Conservation (phyloP, 2,888 invertebrate genomes). For the Hirtodrosophila alboralis region DNA sequence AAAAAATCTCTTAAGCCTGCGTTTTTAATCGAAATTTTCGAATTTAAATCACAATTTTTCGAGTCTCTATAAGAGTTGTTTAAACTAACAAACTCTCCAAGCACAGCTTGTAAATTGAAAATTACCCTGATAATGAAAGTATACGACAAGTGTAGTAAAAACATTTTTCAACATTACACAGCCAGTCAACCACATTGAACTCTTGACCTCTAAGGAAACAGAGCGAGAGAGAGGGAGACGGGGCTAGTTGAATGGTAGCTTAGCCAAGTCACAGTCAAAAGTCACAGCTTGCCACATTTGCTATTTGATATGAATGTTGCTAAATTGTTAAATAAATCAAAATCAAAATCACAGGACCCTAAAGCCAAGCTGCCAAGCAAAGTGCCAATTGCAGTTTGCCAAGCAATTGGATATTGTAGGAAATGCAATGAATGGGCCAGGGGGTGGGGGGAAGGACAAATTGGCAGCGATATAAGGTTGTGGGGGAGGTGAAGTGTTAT, state of each 20-base stretch:
- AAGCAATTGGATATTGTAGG: constrained; percentile 33
- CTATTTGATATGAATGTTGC: constrained; percentile 44
- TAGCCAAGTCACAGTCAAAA: constrained; percentile 39
- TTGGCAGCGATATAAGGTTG: neutral
- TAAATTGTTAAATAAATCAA: constrained; percentile 76
- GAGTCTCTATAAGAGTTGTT: too few relatives aligned
- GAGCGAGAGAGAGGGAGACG: neutral
- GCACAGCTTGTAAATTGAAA: neutral
- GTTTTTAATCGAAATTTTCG: too few relatives aligned
- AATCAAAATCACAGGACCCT: constrained; percentile 56
- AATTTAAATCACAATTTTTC: too few relatives aligned
- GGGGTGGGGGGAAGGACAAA: neutral
- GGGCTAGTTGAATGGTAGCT: too few relatives aligned
- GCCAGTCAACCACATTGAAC: constrained; percentile 27
- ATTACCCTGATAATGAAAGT: constrained; percentile 9
- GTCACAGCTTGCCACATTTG: constrained; percentile 54
- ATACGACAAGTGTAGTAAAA: neutral
- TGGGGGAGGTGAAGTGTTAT: constrained; percentile 48
- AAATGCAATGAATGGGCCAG: constrained; percentile 9
- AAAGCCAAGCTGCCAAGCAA: constrained; percentile 61
- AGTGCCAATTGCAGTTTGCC: constrained; percentile 72
- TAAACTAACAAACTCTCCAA: too few relatives aligned
- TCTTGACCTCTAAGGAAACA: constrained; percentile 32
- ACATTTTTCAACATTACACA: constrained; percentile 4
- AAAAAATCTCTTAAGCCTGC: too few relatives aligned